Evolutionary conservation across 1,140 invertebrate species (phyloP).

Genomic region (Diachasma alloeum): DNA sequence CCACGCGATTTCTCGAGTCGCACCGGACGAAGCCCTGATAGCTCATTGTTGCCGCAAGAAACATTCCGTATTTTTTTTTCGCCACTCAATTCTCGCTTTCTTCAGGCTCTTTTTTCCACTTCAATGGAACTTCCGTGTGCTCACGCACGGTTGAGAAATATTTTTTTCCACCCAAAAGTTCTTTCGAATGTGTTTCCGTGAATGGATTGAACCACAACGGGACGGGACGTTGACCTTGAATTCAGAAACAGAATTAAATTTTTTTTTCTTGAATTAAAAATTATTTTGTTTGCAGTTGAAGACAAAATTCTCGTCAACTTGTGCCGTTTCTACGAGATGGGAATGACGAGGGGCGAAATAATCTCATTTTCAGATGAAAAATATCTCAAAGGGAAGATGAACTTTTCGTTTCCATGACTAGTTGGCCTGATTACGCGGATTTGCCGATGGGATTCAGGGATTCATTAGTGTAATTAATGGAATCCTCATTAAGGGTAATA

Average conservation of each 20-base stretch:
- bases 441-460: constrained; percentile 39
- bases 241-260: neutral
- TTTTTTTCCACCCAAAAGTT: neutral
- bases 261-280: no score
- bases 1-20: constrained; percentile 19
- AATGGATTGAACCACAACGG: neutral
- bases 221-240: neutral
- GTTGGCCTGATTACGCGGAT: neutral
- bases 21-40: constrained; percentile 5
- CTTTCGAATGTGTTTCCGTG: no score
- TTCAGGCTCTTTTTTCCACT: neutral
- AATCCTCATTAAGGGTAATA: constrained; percentile 47
- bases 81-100: neutral
- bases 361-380: no score
- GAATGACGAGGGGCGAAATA: no score
- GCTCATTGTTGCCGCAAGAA: constrained; percentile 16
- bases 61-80: constrained; percentile 6
- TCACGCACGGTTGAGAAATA: neutral
- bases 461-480: constrained; percentile 53
- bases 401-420: neutral
- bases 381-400: no score
- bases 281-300: no score
- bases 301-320: no score
- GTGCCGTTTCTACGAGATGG: no score
- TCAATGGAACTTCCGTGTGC: constrained; percentile 5